These are phyloP conservation scores for Ectemnius cavifrons DNA, from an alignment of 2,888 invertebrate species.

Conservation along the genomic window DNA sequence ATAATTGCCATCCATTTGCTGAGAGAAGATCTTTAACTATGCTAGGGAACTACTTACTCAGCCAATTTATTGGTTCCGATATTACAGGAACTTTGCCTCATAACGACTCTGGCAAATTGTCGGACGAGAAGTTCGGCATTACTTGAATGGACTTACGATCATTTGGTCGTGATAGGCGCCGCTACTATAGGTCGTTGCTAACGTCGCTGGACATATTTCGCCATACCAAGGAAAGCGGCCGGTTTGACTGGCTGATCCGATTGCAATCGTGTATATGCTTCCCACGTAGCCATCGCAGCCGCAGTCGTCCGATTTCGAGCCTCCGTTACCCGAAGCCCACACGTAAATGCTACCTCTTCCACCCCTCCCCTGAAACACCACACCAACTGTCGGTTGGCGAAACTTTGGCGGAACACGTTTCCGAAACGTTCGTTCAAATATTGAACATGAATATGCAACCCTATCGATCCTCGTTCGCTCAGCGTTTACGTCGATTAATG, in stretches of 20 bases:
- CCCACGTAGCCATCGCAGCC: constrained; percentile 94
- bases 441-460: constrained; percentile 27
- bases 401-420: constrained; percentile 14
- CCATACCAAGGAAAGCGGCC: constrained; percentile 94
- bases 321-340: constrained; percentile 97
- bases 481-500: constrained; percentile 9
- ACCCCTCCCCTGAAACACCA: constrained; percentile 81
- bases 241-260: constrained; percentile 91
- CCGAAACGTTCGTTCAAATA: constrained; percentile 13
- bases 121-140: not conserved
- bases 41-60: too few relatives aligned
- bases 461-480: constrained; percentile 1
- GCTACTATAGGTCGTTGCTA: constrained; percentile 94
- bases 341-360: constrained; percentile 93
- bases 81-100: too few relatives aligned
- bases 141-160: constrained; percentile 83
- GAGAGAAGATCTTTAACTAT: too few relatives aligned
- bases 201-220: constrained; percentile 92
- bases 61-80: not conserved
- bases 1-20: too few relatives aligned
- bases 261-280: constrained; percentile 91
- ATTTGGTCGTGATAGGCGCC: constrained; percentile 91
- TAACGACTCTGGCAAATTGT: not conserved
- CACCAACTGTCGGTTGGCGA: constrained; percentile 33
- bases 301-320: constrained; percentile 90